Base-by-base conservation (phyloP, 2,888 invertebrate genomes). In the Molorchus minor region DNA sequence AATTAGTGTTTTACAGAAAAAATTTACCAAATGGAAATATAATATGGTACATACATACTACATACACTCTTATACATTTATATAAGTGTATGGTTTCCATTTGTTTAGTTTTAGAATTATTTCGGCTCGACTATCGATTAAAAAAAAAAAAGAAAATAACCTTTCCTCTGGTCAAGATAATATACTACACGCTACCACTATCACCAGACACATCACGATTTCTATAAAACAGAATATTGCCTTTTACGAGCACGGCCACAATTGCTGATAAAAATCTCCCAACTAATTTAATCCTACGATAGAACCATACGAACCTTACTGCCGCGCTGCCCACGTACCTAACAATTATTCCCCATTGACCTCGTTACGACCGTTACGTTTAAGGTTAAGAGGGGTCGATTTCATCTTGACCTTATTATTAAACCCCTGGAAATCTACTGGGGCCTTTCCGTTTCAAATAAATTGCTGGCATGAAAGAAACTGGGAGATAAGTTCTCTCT, bases 331-430 rank as follows among this genome's bases (percentile, higher is more conserved):
- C 41, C 52, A 52, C 52, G 52, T 52, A 41, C 4, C n/a, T 30
- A 52, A 47, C 47, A 56, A 56, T 56, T 56, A 56, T 41, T 56
- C 56, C 43, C 40, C 49, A 49, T 56, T 56, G 47, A 56, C 47
- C 56, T 41, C 33, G 40, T n/a, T 41, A 19, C 17, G 20, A 46
- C 33, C 33, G 40, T n/a, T 41, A 19, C 17, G 20, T n/a, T 52
- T 41, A n/a, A 30, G 16, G 16, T 17, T 17, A 38, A 49, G 46
- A 33, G 38, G 41, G 52, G 52, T 52, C 52, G 52, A 52, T 52
- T 13, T 15, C 13, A 19, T 49, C 49, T 52, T 52, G 52, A 52
- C 52, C 52, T 52, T 52, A 30, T 52, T 41, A 52, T 52, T 30
- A 40, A 52, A 29, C 25, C 30, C 19, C 12, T n/a, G 16, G 36